These are phyloP conservation scores for Diuraphis noxia DNA, from an alignment of 1,140 invertebrate genomes.

Conservation along the genomic window DNA sequence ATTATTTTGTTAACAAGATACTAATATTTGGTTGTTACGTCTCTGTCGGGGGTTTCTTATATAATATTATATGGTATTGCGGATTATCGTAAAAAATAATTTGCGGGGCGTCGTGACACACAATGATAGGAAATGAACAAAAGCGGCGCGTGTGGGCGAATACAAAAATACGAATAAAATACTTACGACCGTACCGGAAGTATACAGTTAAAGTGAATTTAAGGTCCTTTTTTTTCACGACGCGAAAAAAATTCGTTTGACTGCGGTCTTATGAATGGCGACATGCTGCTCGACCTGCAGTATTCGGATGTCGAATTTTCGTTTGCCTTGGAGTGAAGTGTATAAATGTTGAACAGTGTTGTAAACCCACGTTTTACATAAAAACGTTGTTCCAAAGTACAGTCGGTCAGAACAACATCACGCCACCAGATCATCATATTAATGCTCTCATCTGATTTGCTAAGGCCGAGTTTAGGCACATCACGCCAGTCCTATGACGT, in stretches of 20 bases:
- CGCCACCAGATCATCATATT: too few relatives aligned
- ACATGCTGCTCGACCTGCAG: background rate
- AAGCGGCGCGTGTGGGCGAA: conserved; percentile 34
- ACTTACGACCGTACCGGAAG: background rate
- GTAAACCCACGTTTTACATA: too few relatives aligned
- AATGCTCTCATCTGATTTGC: too few relatives aligned
- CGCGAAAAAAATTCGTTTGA: background rate
- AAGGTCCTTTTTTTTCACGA: background rate
- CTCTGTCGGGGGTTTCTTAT: background rate
- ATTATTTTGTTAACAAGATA: background rate
- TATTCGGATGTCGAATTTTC: background rate
- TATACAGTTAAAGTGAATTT: background rate
- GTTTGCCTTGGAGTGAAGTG: too few relatives aligned
- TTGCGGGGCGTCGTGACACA: background rate
- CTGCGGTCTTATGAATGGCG: background rate
- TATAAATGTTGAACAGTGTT: too few relatives aligned
- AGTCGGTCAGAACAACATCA: too few relatives aligned
- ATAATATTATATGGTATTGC: background rate
- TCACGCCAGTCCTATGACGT: too few relatives aligned
- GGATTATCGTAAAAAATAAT: conserved; percentile 23
- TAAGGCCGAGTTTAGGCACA: too few relatives aligned
- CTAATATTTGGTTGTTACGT: conserved; percentile 23
- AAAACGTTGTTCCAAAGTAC: too few relatives aligned
- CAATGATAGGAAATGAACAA: background rate
- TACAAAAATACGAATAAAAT: background rate